These are phyloP conservation scores for Batillaria attramentaria DNA, from an alignment of 1,140 invertebrate genomes.

Conservation along the genomic window DNA sequence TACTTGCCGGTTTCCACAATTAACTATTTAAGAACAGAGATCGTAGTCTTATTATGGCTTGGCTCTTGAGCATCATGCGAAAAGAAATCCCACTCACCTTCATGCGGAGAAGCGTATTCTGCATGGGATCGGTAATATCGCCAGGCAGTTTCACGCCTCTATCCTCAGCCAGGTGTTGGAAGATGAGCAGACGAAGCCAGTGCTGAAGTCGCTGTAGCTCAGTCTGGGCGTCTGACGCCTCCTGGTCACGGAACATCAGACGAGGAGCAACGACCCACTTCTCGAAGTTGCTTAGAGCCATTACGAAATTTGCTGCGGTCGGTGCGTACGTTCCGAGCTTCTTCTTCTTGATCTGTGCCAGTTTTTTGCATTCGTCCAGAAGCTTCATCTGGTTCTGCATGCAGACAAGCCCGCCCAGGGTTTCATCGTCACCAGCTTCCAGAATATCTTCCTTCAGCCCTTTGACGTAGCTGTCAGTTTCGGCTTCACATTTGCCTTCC, in stretches of 20 bases:
- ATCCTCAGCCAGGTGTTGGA: not conserved
- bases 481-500: not conserved
- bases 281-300: conserved; percentile 14
- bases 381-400: conserved; percentile 28
- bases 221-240: conserved; percentile 16
- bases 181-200: conserved; percentile 10
- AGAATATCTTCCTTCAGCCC: conserved; percentile 8
- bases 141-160: not conserved
- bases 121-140: not conserved
- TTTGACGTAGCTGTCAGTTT: not conserved
- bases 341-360: not conserved
- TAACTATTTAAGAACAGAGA: too few relatives aligned
- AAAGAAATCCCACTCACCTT: too few relatives aligned
- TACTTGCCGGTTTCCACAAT: too few relatives aligned
- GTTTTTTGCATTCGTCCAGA: conserved; percentile 20
- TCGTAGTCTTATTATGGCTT: too few relatives aligned
- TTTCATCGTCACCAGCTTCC: not conserved
- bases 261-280: conserved; percentile 18
- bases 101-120: not conserved
- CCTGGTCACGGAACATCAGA: conserved; percentile 29
- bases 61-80: too few relatives aligned
- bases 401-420: conserved; percentile 16
- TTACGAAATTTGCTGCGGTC: not conserved
- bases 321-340: not conserved
- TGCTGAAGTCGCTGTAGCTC: conserved; percentile 25